phyloP scores from a whole-genome alignment of 1,140 invertebrate genomes.

The Arion vulgaris region DNA sequence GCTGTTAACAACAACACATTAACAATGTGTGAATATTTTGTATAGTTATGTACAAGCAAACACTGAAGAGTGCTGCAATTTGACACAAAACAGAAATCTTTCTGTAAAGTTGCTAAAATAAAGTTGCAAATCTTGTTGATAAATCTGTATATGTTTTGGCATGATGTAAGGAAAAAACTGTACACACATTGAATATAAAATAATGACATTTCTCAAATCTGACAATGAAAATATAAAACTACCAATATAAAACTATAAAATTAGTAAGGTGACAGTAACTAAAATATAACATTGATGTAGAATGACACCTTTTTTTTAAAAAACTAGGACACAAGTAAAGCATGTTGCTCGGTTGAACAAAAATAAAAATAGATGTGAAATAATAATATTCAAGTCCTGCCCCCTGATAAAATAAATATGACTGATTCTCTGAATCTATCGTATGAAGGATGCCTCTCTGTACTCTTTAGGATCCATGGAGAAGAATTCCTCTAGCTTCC shows the following conservation, averaged over 20 bases:
- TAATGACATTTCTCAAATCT: background rate
- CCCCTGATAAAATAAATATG: background rate
- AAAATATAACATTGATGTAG: too few species aligned
- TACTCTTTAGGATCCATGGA: conserved; percentile 98
- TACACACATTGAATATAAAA: background rate
- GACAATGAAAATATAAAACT: background rate
- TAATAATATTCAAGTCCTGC: background rate
- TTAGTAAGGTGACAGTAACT: too few species aligned
- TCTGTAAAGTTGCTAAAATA: background rate
- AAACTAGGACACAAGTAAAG: background rate
- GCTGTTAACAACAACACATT: background rate
- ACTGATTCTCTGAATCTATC: conserved; percentile 45
- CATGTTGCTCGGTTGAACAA: background rate
- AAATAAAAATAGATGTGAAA: background rate
- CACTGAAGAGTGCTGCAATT: background rate
- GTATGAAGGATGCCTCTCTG: conserved; percentile 86
- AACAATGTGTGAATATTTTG: background rate
- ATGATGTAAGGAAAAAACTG: background rate
- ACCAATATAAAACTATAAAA: too few species aligned
- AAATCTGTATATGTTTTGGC: background rate
- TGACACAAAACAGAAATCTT: background rate
- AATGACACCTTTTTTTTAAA: background rate
- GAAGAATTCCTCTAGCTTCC: conserved; percentile 99
- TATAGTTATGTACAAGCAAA: background rate
- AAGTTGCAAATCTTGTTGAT: background rate